These are phyloP conservation scores for Hirtodrosophila trivittata DNA, from an alignment of 2,888 invertebrate genomes.

Conservation along the genomic window DNA sequence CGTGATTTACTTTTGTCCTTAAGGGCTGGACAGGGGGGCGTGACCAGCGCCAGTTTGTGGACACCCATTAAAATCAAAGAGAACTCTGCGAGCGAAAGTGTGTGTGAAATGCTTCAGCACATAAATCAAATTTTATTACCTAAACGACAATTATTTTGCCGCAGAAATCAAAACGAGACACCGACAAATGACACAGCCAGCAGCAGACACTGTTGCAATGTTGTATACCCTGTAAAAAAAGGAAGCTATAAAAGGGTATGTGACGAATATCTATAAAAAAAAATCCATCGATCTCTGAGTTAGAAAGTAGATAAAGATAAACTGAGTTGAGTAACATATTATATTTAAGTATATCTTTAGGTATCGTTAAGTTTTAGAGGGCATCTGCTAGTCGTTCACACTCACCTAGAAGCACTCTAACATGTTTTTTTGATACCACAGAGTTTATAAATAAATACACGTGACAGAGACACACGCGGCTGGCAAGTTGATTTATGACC, in stretches of 20 bases:
- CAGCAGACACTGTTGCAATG: slow-evolving; percentile 33
- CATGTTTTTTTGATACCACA: slow-evolving; percentile 26
- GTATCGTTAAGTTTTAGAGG: slow-evolving; percentile 3
- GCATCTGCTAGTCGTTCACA: not conserved
- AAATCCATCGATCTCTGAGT: no score
- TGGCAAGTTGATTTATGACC: slow-evolving; percentile 62
- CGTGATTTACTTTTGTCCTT: slow-evolving; percentile 29
- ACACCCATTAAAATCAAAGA: slow-evolving; percentile 53
- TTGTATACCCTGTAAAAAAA: slow-evolving; percentile 22
- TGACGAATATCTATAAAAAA: no score
- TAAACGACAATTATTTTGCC: slow-evolving; percentile 72
- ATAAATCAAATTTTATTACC: slow-evolving; percentile 77
- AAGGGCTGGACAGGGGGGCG: slow-evolving; percentile 9
- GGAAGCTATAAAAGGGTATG: not conserved
- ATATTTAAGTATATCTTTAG: no score
- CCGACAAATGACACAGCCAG: slow-evolving; percentile 44
- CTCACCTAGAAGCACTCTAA: not conserved
- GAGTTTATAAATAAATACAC: slow-evolving; percentile 65
- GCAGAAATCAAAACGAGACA: slow-evolving; percentile 66
- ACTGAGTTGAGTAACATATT: no score
- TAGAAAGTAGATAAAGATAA: no score
- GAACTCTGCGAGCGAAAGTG: slow-evolving; percentile 41
- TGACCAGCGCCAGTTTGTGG: slow-evolving; percentile 14
- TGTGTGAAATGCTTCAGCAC: slow-evolving; percentile 45
- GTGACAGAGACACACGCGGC: slow-evolving; percentile 51